These are phyloP conservation scores for Sphaeridia pumilis DNA, from an alignment of 2,888 invertebrate species.

Conservation along the genomic window DNA sequence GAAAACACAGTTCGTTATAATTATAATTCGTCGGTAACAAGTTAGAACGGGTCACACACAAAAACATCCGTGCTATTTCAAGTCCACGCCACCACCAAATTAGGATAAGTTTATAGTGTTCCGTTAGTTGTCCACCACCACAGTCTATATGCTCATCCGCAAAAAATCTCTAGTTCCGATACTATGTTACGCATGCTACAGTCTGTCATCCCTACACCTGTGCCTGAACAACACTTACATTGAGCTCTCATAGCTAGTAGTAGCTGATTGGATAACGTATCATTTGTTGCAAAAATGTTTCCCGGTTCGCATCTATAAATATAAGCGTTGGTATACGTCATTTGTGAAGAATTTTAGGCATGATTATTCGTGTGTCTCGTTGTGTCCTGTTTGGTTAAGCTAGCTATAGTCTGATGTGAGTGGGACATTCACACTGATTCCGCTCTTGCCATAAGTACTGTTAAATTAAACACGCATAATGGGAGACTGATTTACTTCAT, in stretches of 20 bases:
- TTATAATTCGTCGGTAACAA: background rate
- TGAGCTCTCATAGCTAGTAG: background rate
- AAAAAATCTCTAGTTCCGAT: too few species aligned
- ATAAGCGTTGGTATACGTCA: background rate
- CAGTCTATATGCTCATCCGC: too few species aligned
- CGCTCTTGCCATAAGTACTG: background rate
- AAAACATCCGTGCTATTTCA: too few species aligned
- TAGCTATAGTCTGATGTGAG: background rate
- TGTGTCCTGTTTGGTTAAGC: too few species aligned
- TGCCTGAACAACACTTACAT: too few species aligned
- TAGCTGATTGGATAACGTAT: background rate
- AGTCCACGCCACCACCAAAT: too few species aligned
- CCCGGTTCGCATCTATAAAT: background rate
- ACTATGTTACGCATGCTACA: too few species aligned
- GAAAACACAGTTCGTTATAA: conserved; percentile 10
- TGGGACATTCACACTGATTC: background rate
- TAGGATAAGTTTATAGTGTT: too few species aligned
- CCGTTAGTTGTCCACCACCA: too few species aligned
- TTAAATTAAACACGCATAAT: background rate
- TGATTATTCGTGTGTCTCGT: too few species aligned
- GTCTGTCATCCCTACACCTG: too few species aligned
- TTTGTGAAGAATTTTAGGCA: background rate
- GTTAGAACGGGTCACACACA: too few species aligned
- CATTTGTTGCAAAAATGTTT: background rate
- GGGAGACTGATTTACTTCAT: background rate